Percentiles rank a stretch among this genome's conserved stretches.
phyloP scores from a whole-genome alignment of 2,113 vertebrate genomes.

The Leptobrachium leishanense region DNA sequence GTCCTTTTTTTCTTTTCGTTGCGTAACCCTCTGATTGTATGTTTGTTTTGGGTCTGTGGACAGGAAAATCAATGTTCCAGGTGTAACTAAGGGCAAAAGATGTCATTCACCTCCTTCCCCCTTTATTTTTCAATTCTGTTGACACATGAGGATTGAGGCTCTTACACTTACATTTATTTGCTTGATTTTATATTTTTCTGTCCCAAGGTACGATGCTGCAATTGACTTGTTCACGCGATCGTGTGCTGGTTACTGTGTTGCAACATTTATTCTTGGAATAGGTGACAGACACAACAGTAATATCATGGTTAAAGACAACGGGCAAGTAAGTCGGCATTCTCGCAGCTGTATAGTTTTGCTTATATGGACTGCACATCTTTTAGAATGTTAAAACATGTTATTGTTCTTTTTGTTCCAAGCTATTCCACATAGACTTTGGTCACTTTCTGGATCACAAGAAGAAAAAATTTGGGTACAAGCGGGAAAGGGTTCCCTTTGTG shows the following conservation, averaged over 20 bases:
- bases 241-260: slow-evolving; percentile 96
- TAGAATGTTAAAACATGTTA: neutral
- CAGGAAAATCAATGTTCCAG: no score
- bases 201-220: slow-evolving; percentile 88
- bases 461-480: slow-evolving; percentile 98
- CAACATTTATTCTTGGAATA: slow-evolving; percentile 96
- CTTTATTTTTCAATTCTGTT: no score
- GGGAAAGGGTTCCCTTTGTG: slow-evolving; percentile 95
- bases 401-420: slow-evolving; percentile 60
- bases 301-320: slow-evolving; percentile 98
- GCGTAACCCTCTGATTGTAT: no score
- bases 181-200: slow-evolving; percentile 1
- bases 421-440: slow-evolving; percentile 98
- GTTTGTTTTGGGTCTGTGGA: no score
- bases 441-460: slow-evolving; percentile 98
- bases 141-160: no score
- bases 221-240: slow-evolving; percentile 96
- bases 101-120: no score
- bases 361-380: slow-evolving; percentile 2
- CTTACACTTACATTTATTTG: no score
- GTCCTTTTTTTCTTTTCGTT: no score
- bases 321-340: slow-evolving; percentile 78
- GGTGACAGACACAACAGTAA: slow-evolving; percentile 98
- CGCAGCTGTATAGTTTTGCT: neutral
- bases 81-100: no score